These are phyloP conservation scores for Gymnoscopelus microlampas DNA, from an alignment of 2,797 vertebrate genomes.

Conservation along the genomic window DNA sequence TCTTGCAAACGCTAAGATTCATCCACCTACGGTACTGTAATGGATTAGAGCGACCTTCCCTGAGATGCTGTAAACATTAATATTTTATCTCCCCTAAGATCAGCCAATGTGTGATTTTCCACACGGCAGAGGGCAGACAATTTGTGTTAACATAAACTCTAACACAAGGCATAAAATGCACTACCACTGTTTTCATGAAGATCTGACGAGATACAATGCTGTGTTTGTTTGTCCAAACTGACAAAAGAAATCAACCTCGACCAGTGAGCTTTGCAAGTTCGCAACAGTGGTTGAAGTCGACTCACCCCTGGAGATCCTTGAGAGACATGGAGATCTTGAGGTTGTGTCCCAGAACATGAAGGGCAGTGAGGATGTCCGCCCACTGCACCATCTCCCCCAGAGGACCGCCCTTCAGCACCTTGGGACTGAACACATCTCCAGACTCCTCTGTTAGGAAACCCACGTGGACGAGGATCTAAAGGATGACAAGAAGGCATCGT, in stretches of 20 bases:
- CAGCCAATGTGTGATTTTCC: too few species aligned
- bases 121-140: not conserved
- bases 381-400: constrained; percentile 99
- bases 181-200: too few species aligned
- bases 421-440: constrained; percentile 95
- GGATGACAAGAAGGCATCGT: not conserved
- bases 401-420: constrained; percentile 95
- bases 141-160: too few species aligned
- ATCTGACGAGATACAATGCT: too few species aligned
- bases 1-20: not conserved
- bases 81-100: too few species aligned
- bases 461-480: constrained; percentile 93
- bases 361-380: constrained; percentile 95
- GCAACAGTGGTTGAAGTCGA: constrained; percentile 21
- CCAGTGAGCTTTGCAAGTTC: too few species aligned
- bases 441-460: constrained; percentile 98
- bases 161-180: too few species aligned
- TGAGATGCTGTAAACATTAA: too few species aligned
- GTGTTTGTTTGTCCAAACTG: too few species aligned
- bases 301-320: constrained; percentile 98
- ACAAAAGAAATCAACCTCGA: not conserved
- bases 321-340: constrained; percentile 89
- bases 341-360: constrained; percentile 93
- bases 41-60: too few species aligned
- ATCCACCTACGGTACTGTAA: not conserved